Percentiles rank a stretch among this genome's conserved stretches.
These are phyloP conservation scores for Protaetia brevitarsis DNA, from an alignment of 1,140 invertebrate genomes.

Conservation along the genomic window DNA sequence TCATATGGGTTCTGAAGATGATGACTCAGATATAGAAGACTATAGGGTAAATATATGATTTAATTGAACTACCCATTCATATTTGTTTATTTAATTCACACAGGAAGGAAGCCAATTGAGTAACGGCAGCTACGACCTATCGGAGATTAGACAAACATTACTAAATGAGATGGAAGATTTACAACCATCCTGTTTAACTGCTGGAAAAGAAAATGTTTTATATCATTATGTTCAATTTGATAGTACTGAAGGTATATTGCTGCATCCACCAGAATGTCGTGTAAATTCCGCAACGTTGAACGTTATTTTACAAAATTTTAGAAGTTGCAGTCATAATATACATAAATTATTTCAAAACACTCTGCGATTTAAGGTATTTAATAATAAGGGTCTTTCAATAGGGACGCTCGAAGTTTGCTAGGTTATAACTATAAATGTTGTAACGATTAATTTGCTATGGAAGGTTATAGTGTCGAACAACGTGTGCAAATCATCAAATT, in stretches of 20 bases:
- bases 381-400: too few species aligned
- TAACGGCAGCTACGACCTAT: slow-evolving; percentile 61
- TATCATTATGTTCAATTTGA: slow-evolving; percentile 69
- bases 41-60: slow-evolving; percentile 47
- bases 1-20: slow-evolving; percentile 52
- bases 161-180: slow-evolving; percentile 68
- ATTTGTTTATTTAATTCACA: slow-evolving; percentile 10
- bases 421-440: not conserved
- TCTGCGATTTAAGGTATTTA: slow-evolving; percentile 58
- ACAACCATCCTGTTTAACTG: slow-evolving; percentile 59
- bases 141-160: slow-evolving; percentile 67
- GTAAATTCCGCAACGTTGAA: slow-evolving; percentile 52
- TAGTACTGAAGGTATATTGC: slow-evolving; percentile 61
- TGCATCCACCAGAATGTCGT: slow-evolving; percentile 57
- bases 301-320: slow-evolving; percentile 64
- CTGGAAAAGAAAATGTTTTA: slow-evolving; percentile 63
- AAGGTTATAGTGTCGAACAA: too few species aligned
- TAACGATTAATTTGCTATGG: not conserved
- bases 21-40: slow-evolving; percentile 56
- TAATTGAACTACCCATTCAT: slow-evolving; percentile 1
- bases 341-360: slow-evolving; percentile 69
- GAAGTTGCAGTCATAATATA: slow-evolving; percentile 63
- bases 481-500: not conserved
- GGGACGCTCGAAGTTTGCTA: too few species aligned
- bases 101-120: slow-evolving; percentile 63